Percentiles rank a stretch among this genome's conserved stretches.
Evolutionary conservation across 1,140 invertebrate species (phyloP).

Genomic region (Microplitis demolitor): DNA sequence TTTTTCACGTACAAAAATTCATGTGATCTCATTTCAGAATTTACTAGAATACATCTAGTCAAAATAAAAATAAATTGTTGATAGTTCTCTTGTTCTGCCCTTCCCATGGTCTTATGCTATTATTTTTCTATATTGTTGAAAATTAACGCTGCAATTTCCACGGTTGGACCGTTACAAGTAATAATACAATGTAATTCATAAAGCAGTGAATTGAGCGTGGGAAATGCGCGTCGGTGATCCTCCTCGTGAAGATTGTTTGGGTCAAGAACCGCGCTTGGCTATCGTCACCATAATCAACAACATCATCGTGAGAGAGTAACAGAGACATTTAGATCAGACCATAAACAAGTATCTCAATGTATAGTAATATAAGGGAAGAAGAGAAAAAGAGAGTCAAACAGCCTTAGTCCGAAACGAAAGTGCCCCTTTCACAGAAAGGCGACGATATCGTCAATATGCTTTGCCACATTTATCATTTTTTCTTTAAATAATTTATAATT

Average conservation of each 20-base stretch:
- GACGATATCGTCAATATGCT: not conserved
- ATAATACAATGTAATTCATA: constrained; percentile 3
- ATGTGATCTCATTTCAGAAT: not conserved
- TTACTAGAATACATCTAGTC: not conserved
- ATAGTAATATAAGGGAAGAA: constrained; percentile 23
- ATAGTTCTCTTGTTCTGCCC: not conserved
- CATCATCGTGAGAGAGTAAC: not conserved
- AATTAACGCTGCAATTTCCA: constrained; percentile 20
- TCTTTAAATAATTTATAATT: not conserved
- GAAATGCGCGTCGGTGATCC: constrained; percentile 18
- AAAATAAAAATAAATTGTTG: not conserved
- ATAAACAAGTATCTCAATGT: not conserved
- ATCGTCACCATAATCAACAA: too few relatives aligned
- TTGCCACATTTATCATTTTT: not conserved
- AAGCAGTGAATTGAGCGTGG: constrained; percentile 28
- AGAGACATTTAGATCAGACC: not conserved
- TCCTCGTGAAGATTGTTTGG: constrained; percentile 19
- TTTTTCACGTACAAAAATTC: too few relatives aligned
- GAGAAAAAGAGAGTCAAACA: constrained; percentile 33
- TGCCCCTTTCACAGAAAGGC: constrained; percentile 13
- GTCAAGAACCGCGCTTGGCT: constrained; percentile 26
- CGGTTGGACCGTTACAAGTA: constrained; percentile 19
- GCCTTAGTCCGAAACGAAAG: not conserved
- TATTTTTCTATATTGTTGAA: constrained; percentile 7
- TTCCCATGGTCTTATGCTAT: not conserved